Evolutionary conservation across 2,113 vertebrate genomes (phyloP).

Genomic region (Lepidothrix coronata): DNA sequence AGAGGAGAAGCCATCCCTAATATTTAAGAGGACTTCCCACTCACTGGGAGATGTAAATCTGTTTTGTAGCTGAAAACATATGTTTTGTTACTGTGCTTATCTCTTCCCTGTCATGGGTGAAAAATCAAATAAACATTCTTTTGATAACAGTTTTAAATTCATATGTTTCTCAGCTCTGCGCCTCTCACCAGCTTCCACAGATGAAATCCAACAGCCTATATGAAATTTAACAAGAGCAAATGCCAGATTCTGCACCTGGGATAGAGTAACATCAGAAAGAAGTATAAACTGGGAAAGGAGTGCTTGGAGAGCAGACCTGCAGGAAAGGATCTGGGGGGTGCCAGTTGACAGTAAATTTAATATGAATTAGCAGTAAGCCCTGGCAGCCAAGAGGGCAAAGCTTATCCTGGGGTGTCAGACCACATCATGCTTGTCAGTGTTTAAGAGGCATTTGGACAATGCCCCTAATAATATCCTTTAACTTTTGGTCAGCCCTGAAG

Average conservation of each 20-base stretch:
- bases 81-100: not conserved
- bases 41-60: not conserved
- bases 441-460: not conserved
- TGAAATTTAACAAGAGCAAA: not conserved
- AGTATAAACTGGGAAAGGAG: not conserved
- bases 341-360: not conserved
- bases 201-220: accelerated
- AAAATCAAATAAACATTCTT: not conserved
- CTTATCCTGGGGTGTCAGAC: not conserved
- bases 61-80: not conserved
- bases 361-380: not conserved
- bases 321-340: not conserved
- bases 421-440: not conserved
- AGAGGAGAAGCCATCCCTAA: not conserved
- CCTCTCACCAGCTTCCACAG: not conserved
- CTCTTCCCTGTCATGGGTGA: not conserved
- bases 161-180: not conserved
- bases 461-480: not conserved
- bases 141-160: not conserved
- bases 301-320: not conserved
- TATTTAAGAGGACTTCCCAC: not conserved
- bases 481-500: not conserved
- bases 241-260: not conserved
- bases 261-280: not conserved
- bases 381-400: not conserved